Evolutionary conservation across 2,113 vertebrate genomes (phyloP).

Genomic region (Pristiophorus japonicus): DNA sequence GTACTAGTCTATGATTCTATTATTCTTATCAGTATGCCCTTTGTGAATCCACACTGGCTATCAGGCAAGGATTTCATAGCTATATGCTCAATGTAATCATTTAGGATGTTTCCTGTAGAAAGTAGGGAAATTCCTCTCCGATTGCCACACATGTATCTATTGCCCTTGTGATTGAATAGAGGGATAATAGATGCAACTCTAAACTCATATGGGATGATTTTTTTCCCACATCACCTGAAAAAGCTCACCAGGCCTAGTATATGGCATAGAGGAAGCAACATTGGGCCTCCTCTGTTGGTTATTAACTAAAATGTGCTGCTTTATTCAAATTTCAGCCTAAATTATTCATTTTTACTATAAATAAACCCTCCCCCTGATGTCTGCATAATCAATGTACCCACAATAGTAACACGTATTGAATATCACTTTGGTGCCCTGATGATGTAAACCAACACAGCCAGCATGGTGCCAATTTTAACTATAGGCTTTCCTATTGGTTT

Average conservation of each 20-base stretch:
- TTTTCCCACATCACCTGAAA: background rate
- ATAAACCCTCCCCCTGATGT: background rate
- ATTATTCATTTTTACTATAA: background rate
- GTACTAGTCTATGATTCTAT: background rate
- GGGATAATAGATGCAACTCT: background rate
- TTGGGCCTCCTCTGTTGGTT: background rate
- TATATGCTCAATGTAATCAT: background rate
- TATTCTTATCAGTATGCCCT: background rate
- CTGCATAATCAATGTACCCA: background rate
- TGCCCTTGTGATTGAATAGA: background rate
- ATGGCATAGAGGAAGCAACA: background rate
- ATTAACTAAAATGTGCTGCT: background rate
- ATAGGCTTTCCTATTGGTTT: background rate
- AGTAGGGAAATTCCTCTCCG: background rate
- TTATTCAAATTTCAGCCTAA: background rate
- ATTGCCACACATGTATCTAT: background rate
- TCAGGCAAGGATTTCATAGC: background rate
- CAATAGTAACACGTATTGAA: background rate
- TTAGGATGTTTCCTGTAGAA: background rate
- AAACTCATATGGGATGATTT: background rate
- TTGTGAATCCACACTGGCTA: background rate
- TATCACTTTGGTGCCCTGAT: background rate
- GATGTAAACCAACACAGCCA: background rate
- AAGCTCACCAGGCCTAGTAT: background rate
- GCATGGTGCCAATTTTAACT: background rate